phyloP scores from a whole-genome alignment of 1,140 invertebrate species.

The Drosophila ogumai region DNA sequence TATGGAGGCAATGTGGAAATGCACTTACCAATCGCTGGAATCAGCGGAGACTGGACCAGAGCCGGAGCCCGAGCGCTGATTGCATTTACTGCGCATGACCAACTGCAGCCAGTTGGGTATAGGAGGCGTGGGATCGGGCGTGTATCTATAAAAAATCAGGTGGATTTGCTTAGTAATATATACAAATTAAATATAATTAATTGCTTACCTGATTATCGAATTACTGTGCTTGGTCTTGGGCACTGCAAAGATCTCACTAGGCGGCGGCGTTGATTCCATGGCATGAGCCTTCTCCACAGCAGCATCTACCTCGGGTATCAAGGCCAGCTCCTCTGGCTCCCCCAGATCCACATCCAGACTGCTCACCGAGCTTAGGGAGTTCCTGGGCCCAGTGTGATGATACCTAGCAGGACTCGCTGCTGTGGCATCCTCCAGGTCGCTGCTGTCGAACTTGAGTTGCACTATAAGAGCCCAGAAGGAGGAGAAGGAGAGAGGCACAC shows the following conservation, averaged over 20 bases:
- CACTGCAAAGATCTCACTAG: conserved; percentile 68
- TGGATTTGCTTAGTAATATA: neutral
- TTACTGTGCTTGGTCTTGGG: conserved; percentile 70
- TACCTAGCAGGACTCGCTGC: conserved; percentile 40
- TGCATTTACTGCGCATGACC: conserved; percentile 84
- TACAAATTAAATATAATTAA: neutral
- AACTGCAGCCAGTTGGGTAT: conserved; percentile 84
- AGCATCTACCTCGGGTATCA: conserved; percentile 70
- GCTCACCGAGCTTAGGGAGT: conserved; percentile 70
- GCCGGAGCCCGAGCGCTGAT: conserved; percentile 43
- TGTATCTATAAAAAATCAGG: conserved; percentile 56
- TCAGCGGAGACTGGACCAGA: conserved; percentile 33
- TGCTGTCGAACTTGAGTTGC: conserved; percentile 77
- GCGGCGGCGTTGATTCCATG: conserved; percentile 17
- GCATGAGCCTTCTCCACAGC: conserved; percentile 67
- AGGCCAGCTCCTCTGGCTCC: conserved; percentile 59
- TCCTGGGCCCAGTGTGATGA: conserved; percentile 40
- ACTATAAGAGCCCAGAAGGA: conserved; percentile 75
- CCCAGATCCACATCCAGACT: conserved; percentile 67
- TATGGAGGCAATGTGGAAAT: conserved; percentile 25
- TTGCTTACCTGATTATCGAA: conserved; percentile 74
- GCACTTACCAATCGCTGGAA: conserved; percentile 67
- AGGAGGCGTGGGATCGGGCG: conserved; percentile 74
- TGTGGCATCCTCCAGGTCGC: conserved; percentile 61
- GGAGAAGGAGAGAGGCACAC: conserved; percentile 74